Conservation (phyloP, 2,113 vertebrate species). For the Platanista minor region DNA sequence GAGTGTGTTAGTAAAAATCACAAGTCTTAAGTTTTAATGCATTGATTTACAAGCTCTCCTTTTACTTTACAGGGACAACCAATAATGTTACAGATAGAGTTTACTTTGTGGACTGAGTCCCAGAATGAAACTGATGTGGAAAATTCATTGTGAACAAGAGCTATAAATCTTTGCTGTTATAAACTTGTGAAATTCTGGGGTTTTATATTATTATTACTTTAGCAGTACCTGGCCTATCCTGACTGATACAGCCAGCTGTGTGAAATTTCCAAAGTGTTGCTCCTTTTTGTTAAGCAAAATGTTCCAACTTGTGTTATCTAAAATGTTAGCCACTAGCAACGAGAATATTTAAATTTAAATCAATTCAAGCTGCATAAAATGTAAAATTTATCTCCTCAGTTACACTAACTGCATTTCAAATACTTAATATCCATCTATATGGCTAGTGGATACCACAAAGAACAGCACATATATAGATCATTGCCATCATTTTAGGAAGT, state of each 20-base stretch:
- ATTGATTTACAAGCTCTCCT: not conserved
- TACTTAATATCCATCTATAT: not conserved
- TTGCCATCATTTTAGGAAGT: not conserved
- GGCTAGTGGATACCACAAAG: not conserved
- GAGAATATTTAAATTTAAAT: not conserved
- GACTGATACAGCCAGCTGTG: not conserved
- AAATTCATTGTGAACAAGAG: not conserved
- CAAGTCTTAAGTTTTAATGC: not conserved
- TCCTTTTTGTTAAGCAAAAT: not conserved
- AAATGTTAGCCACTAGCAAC: not conserved
- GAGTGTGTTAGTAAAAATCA: not conserved
- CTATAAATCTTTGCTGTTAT: not conserved
- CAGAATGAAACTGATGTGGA: not conserved
- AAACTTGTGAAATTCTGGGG: not conserved
- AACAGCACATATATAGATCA: not conserved
- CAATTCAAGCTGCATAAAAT: not conserved
- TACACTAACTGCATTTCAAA: not conserved
- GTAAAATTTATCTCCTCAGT: not conserved
- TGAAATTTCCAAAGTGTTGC: not conserved
- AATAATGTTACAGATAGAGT: not conserved
- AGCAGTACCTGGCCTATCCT: not conserved
- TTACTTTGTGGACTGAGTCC: not conserved
- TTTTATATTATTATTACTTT: not conserved
- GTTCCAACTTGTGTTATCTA: not conserved
- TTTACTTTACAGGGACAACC: not conserved